Conservation (phyloP, 2,113 vertebrate species). For the Boleophthalmus pectinirostris region DNA sequence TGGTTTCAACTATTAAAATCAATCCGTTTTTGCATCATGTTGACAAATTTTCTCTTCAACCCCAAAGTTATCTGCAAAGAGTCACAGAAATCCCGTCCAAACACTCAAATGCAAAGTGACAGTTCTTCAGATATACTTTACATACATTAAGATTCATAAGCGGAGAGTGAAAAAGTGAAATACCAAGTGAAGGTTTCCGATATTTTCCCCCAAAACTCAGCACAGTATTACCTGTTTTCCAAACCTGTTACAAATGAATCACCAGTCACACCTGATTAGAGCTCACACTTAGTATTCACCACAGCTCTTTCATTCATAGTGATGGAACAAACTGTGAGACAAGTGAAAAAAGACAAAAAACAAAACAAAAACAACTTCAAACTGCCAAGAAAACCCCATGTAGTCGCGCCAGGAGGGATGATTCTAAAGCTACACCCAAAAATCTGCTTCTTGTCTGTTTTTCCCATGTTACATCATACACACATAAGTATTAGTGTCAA, state of each 20-base stretch:
- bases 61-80: background rate
- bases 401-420: constrained; percentile 60
- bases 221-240: background rate
- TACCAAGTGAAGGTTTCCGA: background rate
- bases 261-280: constrained; percentile 29
- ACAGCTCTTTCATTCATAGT: constrained; percentile 37
- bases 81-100: background rate
- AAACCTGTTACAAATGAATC: constrained; percentile 29
- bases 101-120: background rate
- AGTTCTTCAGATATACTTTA: background rate
- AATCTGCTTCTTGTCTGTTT: constrained; percentile 44
- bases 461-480: constrained; percentile 62
- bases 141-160: background rate
- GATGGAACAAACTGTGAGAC: constrained; percentile 42
- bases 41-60: background rate
- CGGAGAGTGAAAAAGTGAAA: background rate
- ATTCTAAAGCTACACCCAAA: constrained; percentile 45
- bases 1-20: too few relatives aligned
- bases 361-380: constrained; percentile 47
- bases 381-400: constrained; percentile 59
- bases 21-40: background rate
- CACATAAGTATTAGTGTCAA: constrained; percentile 17
- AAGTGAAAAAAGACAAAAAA: constrained; percentile 44
- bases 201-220: background rate
- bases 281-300: constrained; percentile 42